A percentile compares a stretch with the other conserved stretches of the same genome.
These are phyloP conservation scores for Scaptomyza hsui DNA, from an alignment of 1,140 invertebrate species.

Conservation along the genomic window DNA sequence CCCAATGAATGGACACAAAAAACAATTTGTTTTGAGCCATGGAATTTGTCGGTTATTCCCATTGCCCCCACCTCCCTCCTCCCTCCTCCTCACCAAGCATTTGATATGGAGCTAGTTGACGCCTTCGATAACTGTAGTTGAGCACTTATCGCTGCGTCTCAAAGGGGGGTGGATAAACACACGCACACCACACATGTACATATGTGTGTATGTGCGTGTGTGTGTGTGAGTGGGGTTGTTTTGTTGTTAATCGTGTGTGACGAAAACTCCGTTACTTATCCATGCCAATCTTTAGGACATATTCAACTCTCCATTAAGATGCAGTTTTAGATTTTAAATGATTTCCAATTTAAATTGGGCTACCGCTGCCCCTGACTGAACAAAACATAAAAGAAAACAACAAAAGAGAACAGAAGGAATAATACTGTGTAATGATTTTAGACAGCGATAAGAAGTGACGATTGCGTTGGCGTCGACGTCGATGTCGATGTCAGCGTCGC, in stretches of 20 bases:
- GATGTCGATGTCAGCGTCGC: not conserved
- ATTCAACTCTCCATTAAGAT: conserved; percentile 9
- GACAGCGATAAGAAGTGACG: conserved; percentile 55
- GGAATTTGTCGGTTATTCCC: conserved; percentile 24
- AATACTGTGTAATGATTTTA: conserved; percentile 48
- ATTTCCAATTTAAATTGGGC: conserved; percentile 63
- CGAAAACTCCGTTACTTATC: conserved; percentile 33
- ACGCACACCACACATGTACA: conserved; percentile 2
- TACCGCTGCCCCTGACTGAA: conserved; percentile 14
- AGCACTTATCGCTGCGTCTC: conserved; percentile 15
- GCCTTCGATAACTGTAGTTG: conserved; percentile 18
- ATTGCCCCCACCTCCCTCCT: not conserved
- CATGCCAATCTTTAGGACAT: conserved; percentile 19
- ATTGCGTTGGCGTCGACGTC: conserved; percentile 29
- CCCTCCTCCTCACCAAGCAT: not conserved
- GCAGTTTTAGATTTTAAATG: conserved; percentile 26
- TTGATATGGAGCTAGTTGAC: conserved; percentile 21
- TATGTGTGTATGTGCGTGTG: not conserved
- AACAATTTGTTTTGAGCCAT: conserved; percentile 39
- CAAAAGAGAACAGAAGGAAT: not conserved
- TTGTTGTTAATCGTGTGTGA: conserved; percentile 26
- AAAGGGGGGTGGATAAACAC: conserved; percentile 15
- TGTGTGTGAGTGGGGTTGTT: conserved; percentile 1
- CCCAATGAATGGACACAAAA: conserved; percentile 43
- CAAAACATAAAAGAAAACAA: conserved; percentile 9